Evolutionary conservation across 1,140 invertebrate species (phyloP).

Genomic region (Drosophila kanapiae): DNA sequence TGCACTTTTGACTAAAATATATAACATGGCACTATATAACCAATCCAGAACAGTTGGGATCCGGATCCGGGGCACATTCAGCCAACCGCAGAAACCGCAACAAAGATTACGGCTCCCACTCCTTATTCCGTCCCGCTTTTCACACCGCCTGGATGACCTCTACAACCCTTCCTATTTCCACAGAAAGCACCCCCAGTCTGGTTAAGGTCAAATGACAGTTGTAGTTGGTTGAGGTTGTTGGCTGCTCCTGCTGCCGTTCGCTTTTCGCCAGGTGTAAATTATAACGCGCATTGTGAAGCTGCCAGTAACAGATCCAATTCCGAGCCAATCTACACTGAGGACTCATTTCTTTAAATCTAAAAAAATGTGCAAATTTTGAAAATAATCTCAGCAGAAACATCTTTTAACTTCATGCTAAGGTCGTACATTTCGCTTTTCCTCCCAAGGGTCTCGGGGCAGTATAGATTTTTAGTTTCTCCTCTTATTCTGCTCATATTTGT

Average conservation of each 20-base stretch:
- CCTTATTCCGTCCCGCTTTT: not conserved
- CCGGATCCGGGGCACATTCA: constrained; percentile 23
- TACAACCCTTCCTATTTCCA: no score
- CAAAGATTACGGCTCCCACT: constrained; percentile 19
- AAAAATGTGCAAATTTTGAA: no score
- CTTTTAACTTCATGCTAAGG: no score
- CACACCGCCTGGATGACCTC: not conserved
- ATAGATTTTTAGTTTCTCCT: no score
- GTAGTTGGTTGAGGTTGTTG: constrained; percentile 61
- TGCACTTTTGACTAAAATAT: constrained; percentile 73
- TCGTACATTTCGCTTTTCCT: no score
- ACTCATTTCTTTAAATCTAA: not conserved
- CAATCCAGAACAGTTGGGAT: constrained; percentile 5
- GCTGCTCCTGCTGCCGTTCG: constrained; percentile 21
- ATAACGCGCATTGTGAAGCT: constrained; percentile 77
- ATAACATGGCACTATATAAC: constrained; percentile 66
- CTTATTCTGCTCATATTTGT: no score
- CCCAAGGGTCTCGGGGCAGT: no score
- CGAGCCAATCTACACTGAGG: constrained; percentile 8
- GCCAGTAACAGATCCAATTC: constrained; percentile 56
- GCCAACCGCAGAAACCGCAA: constrained; percentile 31
- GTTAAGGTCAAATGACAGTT: constrained; percentile 79
- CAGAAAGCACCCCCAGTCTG: constrained; percentile 8
- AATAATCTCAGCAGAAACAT: no score
- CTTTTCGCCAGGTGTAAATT: constrained; percentile 74